Percentiles rank a stretch among this genome's conserved stretches.
Evolutionary conservation across 2,888 invertebrate species (phyloP).

Genomic region (Arge pagana): DNA sequence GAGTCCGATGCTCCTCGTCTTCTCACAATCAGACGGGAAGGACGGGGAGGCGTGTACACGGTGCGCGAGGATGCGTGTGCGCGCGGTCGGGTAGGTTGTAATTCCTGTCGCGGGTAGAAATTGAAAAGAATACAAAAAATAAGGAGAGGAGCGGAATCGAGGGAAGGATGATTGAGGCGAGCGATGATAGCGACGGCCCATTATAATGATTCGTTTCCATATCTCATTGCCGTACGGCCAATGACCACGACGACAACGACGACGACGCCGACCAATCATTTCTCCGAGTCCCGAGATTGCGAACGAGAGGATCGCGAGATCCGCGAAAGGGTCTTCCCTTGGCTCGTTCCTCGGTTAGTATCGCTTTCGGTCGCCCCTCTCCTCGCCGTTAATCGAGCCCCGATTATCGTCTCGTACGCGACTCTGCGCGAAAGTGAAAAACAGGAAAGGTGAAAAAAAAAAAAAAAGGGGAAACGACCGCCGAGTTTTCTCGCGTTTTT

Average conservation of each 20-base stretch:
- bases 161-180: too few relatives aligned
- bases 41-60: conserved; percentile 4
- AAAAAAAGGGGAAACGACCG: too few relatives aligned
- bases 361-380: too few relatives aligned
- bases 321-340: too few relatives aligned
- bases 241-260: not conserved
- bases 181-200: conserved; percentile 58
- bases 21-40: too few relatives aligned
- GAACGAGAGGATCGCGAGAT: too few relatives aligned
- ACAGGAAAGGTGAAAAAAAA: conserved; percentile 3
- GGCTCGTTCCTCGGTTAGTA: too few relatives aligned
- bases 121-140: conserved; percentile 32
- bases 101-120: conserved; percentile 32
- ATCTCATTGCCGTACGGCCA: not conserved
- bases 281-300: not conserved
- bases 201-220: conserved; percentile 55
- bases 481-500: too few relatives aligned
- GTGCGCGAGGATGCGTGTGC: conserved; percentile 19
- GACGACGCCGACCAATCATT: not conserved
- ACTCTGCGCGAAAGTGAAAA: conserved; percentile 4
- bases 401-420: not conserved
- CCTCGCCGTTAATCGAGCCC: too few relatives aligned
- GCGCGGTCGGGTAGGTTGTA: conserved; percentile 22
- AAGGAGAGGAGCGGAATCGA: too few relatives aligned
- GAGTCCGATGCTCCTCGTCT: too few relatives aligned